Evolutionary conservation across 2,888 invertebrate genomes (phyloP), one percentile per base, ranked within the genome.

Genomic region (Empis livida): DNA sequence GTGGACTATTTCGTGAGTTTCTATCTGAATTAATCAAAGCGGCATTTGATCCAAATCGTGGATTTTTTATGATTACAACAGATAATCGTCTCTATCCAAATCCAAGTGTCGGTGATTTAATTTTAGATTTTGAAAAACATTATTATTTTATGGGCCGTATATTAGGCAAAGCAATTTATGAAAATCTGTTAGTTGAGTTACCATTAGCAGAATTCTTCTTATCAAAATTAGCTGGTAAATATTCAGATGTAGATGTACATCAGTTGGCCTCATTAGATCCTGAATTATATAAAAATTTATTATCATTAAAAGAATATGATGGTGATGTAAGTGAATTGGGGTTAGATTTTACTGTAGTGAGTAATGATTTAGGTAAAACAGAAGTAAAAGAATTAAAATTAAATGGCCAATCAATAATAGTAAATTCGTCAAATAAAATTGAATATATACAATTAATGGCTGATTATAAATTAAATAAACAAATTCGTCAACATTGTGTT

Each of bases 401-500:
- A 0, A 84, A 86, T 49, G 99, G 97, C 2, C 74, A 83, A 43
- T 86, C 90, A 61, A 92, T 93, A 62, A 79, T 86, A 10, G 97
- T 99, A 0, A 93, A 89, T 10, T 83, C 84, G 54, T 80, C 83
- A 55, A 99, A 99, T 73, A 80, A 92, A 51, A 88, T 95, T 63
- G 95, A 97, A 68, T 99, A 97, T 67, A 89, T 99, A 56, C 94
- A 96, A 67, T 73, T 92, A 54, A 85, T 97, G 72, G 95, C 96
- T 1, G 93, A 97, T 72, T 93, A 90, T 63, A 94, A 94, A 70
- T 73, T 97, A 46, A 96, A 96, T 70, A 84, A 79, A 51, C 94
- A 94, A 73, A 84, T 89, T 53, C 77, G 86, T 42, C 77, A 81
- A 10, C 94, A 95, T 61, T 91, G 92, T 60, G 76, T 76, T 44